Conservation (phyloP, 2,113 vertebrate species). For the Callithrix jacchus region DNA sequence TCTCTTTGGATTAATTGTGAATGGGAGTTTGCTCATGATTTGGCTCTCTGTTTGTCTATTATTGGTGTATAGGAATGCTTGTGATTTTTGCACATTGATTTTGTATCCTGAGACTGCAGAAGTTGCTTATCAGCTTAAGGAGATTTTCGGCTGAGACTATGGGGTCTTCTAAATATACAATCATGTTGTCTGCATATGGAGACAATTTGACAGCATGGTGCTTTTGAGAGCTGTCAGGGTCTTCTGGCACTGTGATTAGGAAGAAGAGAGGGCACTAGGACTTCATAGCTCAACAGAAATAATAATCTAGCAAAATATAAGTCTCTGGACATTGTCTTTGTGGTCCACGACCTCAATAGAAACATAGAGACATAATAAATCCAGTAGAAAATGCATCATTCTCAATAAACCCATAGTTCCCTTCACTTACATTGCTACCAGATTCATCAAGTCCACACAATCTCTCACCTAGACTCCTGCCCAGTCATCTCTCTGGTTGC, state of each 20-base stretch:
- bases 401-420: not conserved
- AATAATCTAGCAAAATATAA: not conserved
- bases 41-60: too few relatives aligned
- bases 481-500: not conserved
- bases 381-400: not conserved
- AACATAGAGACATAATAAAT: not conserved
- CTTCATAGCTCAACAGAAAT: not conserved
- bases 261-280: not conserved
- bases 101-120: too few relatives aligned
- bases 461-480: too few relatives aligned
- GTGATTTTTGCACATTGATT: too few relatives aligned
- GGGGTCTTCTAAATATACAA: too few relatives aligned
- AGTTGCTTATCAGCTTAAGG: too few relatives aligned
- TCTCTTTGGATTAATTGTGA: too few relatives aligned
- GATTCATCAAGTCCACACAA: not conserved
- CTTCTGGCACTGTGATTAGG: not conserved
- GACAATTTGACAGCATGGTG: not conserved
- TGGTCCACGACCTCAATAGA: not conserved
- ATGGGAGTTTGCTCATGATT: too few relatives aligned
- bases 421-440: not conserved
- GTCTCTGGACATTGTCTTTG: not conserved
- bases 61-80: too few relatives aligned
- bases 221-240: not conserved
- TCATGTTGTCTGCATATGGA: too few relatives aligned
- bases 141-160: too few relatives aligned